These are phyloP conservation scores for Bovichtus diacanthus DNA, from an alignment of 2,797 vertebrate genomes.

Conservation along the genomic window DNA sequence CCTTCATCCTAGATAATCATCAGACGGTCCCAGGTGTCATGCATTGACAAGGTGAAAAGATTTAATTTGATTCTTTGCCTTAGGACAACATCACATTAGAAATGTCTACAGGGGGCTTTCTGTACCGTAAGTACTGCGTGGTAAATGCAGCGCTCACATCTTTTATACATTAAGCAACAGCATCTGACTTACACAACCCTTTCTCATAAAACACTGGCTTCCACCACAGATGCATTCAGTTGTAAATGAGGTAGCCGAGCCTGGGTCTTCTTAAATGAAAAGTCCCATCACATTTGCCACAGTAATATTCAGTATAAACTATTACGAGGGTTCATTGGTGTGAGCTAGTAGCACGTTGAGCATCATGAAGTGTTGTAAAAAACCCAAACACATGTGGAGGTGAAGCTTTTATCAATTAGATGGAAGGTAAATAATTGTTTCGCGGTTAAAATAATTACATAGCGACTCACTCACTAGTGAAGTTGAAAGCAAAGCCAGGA, in stretches of 20 bases:
- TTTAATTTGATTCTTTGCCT: conserved; percentile 35
- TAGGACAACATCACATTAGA: conserved; percentile 13
- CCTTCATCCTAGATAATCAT: conserved; percentile 41
- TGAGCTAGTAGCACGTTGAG: conserved; percentile 45
- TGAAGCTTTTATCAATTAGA: conserved; percentile 66
- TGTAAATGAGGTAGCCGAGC: conserved; percentile 46
- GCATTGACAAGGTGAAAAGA: conserved; percentile 29
- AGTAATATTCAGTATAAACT: conserved; percentile 25
- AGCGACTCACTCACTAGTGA: conserved; percentile 38
- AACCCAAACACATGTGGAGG: conserved; percentile 52
- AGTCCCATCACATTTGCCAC: conserved; percentile 43
- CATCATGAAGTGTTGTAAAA: conserved; percentile 52
- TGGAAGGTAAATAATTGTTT: conserved; percentile 70
- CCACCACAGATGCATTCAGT: conserved; percentile 36
- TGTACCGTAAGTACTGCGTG: background rate
- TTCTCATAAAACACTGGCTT: conserved; percentile 53
- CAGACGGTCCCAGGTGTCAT: conserved; percentile 8
- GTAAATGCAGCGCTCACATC: conserved; percentile 39
- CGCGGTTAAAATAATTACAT: conserved; percentile 64
- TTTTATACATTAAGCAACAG: conserved; percentile 48
- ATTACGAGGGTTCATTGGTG: conserved; percentile 24
- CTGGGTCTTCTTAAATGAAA: conserved; percentile 38
- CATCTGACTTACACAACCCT: conserved; percentile 27
- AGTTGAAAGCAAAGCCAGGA: conserved; percentile 64
- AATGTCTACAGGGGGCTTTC: background rate